Evolutionary conservation across 1,140 invertebrate species (phyloP).

Genomic region (Cotesia chilonis): DNA sequence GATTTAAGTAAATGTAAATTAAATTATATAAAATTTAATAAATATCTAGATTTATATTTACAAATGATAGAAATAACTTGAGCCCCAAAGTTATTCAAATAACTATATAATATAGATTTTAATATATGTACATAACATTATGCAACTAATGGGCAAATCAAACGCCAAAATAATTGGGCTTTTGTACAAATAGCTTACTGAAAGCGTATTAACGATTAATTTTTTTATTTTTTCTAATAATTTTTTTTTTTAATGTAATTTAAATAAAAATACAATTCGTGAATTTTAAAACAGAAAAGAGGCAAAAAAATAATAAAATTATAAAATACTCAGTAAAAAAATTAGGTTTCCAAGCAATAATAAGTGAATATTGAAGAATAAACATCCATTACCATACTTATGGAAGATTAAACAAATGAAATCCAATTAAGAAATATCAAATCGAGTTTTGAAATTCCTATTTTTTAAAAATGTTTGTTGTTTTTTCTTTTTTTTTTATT

Average conservation of each 20-base stretch:
- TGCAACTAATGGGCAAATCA: slow-evolving; percentile 22
- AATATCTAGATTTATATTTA: slow-evolving; percentile 6
- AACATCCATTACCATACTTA: too few relatives aligned
- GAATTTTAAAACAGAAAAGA: too few relatives aligned
- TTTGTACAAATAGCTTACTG: too few relatives aligned
- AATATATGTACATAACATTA: slow-evolving; percentile 4
- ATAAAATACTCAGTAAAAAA: too few relatives aligned
- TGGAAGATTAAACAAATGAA: too few relatives aligned
- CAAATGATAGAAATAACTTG: slow-evolving; percentile 33
- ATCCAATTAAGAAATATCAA: not conserved
- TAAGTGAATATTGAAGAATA: too few relatives aligned
- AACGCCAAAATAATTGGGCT: slow-evolving; percentile 7
- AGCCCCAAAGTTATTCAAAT: slow-evolving; percentile 22
- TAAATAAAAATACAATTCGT: too few relatives aligned
- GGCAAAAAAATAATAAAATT: too few relatives aligned
- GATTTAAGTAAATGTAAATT: not conserved
- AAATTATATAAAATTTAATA: not conserved
- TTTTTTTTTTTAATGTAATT: too few relatives aligned
- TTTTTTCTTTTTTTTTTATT: slow-evolving; percentile 42
- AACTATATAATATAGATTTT: slow-evolving; percentile 1
- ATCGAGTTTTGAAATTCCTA: not conserved
- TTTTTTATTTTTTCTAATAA: too few relatives aligned
- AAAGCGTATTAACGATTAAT: too few relatives aligned
- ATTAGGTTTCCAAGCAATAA: too few relatives aligned
- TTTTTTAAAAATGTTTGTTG: slow-evolving; percentile 6